These are phyloP conservation scores for Crotalus tigris DNA, from an alignment of 2,113 vertebrate species.

Conservation along the genomic window DNA sequence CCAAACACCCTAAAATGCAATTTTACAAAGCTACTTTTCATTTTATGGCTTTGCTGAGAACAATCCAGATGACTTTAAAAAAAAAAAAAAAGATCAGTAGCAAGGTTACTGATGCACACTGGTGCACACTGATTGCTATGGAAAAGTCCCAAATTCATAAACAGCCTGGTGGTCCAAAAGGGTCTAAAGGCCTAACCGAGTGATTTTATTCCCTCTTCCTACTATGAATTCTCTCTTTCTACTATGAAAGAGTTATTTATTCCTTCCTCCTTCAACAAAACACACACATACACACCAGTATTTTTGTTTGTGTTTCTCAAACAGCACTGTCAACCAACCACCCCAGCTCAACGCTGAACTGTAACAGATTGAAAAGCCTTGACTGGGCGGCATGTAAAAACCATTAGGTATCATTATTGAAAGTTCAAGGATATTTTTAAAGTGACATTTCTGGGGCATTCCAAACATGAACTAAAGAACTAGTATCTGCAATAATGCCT, in stretches of 20 bases:
- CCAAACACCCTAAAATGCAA: background rate
- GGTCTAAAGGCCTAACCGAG: background rate
- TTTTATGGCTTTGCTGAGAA: constrained; percentile 13
- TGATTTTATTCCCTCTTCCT: background rate
- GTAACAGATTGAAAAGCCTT: background rate
- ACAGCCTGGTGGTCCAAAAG: background rate
- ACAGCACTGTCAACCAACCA: background rate
- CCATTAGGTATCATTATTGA: background rate
- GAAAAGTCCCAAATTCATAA: constrained; percentile 5
- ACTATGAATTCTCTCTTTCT: background rate
- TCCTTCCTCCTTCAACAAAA: background rate
- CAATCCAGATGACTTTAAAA: background rate
- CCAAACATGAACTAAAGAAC: background rate
- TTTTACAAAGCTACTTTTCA: background rate
- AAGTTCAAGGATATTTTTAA: background rate
- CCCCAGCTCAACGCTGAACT: background rate
- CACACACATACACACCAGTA: background rate
- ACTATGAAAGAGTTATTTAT: background rate
- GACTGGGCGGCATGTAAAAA: background rate
- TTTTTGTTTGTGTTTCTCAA: background rate
- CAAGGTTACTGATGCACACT: background rate
- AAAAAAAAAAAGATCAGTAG: background rate
- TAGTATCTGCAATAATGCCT: background rate
- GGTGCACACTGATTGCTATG: background rate
- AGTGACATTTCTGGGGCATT: background rate